Base-by-base conservation (phyloP, 2,888 invertebrate species). In the Agonopterix alstromeriana region DNA sequence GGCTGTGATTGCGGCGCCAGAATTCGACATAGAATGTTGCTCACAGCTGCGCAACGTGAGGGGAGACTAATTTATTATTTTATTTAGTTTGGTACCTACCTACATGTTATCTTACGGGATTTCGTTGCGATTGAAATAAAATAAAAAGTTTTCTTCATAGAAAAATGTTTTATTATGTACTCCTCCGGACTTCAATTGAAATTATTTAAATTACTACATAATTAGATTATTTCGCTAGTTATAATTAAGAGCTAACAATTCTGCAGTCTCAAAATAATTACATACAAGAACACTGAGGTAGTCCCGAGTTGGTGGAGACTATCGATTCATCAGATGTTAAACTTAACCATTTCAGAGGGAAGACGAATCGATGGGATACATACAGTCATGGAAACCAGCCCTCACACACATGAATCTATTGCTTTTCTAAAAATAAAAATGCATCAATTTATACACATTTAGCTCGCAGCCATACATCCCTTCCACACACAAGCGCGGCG, bases 231-330 rank as follows among this genome's bases (percentile, higher is more conserved):
- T 73, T 67, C 71, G 75, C 81, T 85, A 85, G 84, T 86, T 87
- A 87, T 85, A 84, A 84, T 87, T 87, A 87, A 76, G 65, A 84
- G 73, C 87, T 88, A 87, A 85, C 82, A 83, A 78, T 77, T 80
- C 79, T 82, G 87, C 87, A 88, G 87, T 88, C 87, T 88, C 86
- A 85, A 81, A 70, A 80, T 74, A 79, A 82, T 83, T 83, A 82
- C 80, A 82, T 81, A 78, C 78, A 81, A 77, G 69, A 80, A 83
- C 80, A 82, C 71, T 77, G 81, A 85, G 82, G 76, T 78, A 73
- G 81, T 74, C 83, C 76, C 79, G 65, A 73, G 67, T 67, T 65
- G 62, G 55, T 52, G 44, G 78, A 82, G 80, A 80, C 78, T 66
- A 61, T 60, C 60, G 58, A 67, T 69, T 64, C 67, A 60, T 54